These are phyloP conservation scores for Sitodiplosis mosellana DNA, from an alignment of 1,140 invertebrate genomes.

Conservation along the genomic window DNA sequence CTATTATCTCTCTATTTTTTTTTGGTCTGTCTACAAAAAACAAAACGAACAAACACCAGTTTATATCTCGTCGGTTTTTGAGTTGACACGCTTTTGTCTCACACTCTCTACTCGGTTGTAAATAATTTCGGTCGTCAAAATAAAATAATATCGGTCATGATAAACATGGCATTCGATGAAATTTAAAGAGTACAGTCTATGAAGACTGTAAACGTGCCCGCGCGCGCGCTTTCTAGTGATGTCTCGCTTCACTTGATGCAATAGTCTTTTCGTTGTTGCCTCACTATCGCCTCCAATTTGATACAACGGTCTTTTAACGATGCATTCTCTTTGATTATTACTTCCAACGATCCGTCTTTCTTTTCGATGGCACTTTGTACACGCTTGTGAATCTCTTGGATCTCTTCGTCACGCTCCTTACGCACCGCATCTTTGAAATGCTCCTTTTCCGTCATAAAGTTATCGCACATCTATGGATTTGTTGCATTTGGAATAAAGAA, in stretches of 20 bases:
- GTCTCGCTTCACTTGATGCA: constrained; percentile 26
- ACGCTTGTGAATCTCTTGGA: constrained; percentile 29
- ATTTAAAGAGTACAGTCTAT: no score
- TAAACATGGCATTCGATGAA: no score
- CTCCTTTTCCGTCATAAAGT: constrained; percentile 28
- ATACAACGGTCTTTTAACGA: constrained; percentile 47
- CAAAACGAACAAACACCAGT: no score
- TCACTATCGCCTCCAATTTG: constrained; percentile 51
- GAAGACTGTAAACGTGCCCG: no score
- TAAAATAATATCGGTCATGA: no score
- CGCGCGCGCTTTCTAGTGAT: no score
- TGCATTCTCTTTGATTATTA: constrained; percentile 44
- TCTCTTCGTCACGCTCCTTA: constrained; percentile 26
- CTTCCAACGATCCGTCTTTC: constrained; percentile 53
- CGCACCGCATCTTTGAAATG: constrained; percentile 28
- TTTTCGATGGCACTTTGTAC: constrained; percentile 58
- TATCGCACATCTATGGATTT: constrained; percentile 25
- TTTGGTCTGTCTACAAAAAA: no score
- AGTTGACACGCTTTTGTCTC: no score
- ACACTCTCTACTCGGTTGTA: no score
- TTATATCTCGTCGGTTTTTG: no score
- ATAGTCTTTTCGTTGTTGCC: constrained; percentile 54
- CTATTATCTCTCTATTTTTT: no score
- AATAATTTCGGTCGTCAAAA: no score
- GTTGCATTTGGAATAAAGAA: not conserved